Evolutionary conservation across 1,140 invertebrate species (phyloP), one percentile per base, ranked within the genome.

Genomic region (Diabrotica virgifera): DNA sequence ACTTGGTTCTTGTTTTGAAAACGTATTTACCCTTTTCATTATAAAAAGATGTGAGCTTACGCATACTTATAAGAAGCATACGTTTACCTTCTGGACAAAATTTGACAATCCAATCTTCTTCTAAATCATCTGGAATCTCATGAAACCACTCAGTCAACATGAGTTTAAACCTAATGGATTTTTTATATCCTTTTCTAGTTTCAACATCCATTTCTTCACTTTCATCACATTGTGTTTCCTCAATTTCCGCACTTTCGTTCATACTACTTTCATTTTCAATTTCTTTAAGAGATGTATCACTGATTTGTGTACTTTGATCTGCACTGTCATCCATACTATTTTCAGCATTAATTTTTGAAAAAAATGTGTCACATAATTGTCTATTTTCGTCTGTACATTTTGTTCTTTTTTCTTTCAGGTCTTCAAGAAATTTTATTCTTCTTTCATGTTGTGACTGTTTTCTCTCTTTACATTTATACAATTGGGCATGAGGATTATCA

Each of bases 111-210:
- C 95, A 98, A 57, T 91, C 86, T 7, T 85, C 79, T 36, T 84
- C 72, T 71, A 96, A 87, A 80, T 94, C 89, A 61, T 84, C 80
- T 11, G 95, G 95, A 54, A 90, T 85, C 70, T 97, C 92, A 2
- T 90, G 79, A 76, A 98, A 81, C 95, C 95, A 98, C 79, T 97
- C 95, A 0, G 95, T 97, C 35, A 92, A 74, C 93, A 93, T 93
- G 38, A 92, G 76, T 76, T 76, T 75, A 70, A 78, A 78, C 55
- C 69, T 72, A 63, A 77, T 79, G 38, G 35, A 55, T 60, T 63
- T 63, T 38, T 52, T 57, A 24, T 11, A 12, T 8, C 52, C 10
- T 37, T 53, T 52, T 10, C 51, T 14, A n/a, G 46, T 10, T 12
- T 66, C 60, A 55, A 59, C 35, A 46, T 68, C 58, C 40, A 62